Conservation (phyloP, 1,140 invertebrate genomes). For the Drosophila repletoides region DNA sequence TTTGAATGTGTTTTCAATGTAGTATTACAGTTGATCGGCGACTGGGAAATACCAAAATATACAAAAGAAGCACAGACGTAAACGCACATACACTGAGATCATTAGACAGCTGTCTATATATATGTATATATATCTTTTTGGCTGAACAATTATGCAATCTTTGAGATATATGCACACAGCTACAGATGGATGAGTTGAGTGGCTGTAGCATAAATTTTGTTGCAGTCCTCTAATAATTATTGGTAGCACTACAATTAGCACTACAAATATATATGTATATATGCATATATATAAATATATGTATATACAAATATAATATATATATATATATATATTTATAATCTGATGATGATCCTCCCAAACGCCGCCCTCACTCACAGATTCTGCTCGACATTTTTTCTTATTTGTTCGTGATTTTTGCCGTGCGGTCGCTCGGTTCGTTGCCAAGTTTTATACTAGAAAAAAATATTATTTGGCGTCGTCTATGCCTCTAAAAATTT, state of each 20-base stretch:
- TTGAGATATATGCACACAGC: conserved; percentile 51
- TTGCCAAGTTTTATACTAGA: conserved; percentile 77
- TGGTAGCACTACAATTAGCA: conserved; percentile 38
- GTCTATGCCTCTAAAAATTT: conserved; percentile 44
- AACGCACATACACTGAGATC: conserved; percentile 11
- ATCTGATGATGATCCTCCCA: neutral
- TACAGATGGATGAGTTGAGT: conserved; percentile 11
- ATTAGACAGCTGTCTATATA: conserved; percentile 36
- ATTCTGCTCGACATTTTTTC: conserved; percentile 68
- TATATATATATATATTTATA: neutral
- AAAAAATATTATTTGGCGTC: conserved; percentile 68
- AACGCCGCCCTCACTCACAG: conserved; percentile 54
- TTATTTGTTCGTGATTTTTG: conserved; percentile 41
- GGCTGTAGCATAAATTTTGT: conserved; percentile 33
- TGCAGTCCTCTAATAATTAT: conserved; percentile 60
- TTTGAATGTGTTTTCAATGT: no score
- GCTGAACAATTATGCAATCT: conserved; percentile 72
- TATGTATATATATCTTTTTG: conserved; percentile 36
- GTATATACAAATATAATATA: neutral
- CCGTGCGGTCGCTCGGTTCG: conserved; percentile 52
- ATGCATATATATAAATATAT: neutral
- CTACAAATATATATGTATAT: conserved; percentile 1
- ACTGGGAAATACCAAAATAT: conserved; percentile 35
- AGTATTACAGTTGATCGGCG: conserved; percentile 39
- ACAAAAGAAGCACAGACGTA: conserved; percentile 41